Evolutionary conservation across 2,888 invertebrate species (phyloP).

Genomic region (Caenorhabditis macrosperma): DNA sequence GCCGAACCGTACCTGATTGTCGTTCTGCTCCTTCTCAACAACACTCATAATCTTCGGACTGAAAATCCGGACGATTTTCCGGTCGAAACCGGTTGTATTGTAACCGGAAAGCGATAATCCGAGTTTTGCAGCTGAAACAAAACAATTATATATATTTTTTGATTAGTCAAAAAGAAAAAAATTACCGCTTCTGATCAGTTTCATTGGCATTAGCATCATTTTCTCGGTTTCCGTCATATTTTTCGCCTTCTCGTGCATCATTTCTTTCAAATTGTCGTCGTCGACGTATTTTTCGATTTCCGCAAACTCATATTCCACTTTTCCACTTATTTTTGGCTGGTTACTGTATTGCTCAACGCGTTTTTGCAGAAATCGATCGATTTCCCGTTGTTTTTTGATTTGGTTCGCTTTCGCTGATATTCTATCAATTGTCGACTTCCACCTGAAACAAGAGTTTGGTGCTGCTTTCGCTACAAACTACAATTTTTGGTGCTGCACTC

Average conservation of each 20-base stretch:
- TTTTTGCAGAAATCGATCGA: slow-evolving; percentile 27
- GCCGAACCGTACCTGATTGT: slow-evolving; percentile 27
- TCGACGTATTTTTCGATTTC: slow-evolving; percentile 47
- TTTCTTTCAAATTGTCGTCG: slow-evolving; percentile 39
- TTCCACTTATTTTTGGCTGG: not conserved
- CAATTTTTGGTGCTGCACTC: not conserved
- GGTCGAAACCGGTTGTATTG: slow-evolving; percentile 71
- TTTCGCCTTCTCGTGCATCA: slow-evolving; percentile 31
- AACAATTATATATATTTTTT: not conserved
- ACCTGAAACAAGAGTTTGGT: slow-evolving; percentile 18
- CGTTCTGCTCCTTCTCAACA: slow-evolving; percentile 24
- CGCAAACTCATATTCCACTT: slow-evolving; percentile 3
- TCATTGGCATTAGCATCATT: slow-evolving; percentile 51
- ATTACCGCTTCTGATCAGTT: slow-evolving; percentile 47
- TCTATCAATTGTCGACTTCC: slow-evolving; percentile 36
- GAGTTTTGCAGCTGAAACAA: slow-evolving; percentile 58
- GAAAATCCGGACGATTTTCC: slow-evolving; percentile 53
- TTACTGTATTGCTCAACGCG: slow-evolving; percentile 3
- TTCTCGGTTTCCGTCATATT: slow-evolving; percentile 54
- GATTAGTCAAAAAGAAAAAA: not conserved
- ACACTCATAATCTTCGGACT: slow-evolving; percentile 57
- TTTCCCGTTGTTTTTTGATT: slow-evolving; percentile 41
- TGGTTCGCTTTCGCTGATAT: slow-evolving; percentile 38
- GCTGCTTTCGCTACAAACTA: too few relatives aligned
- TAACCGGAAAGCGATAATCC: slow-evolving; percentile 55